Conservation (phyloP, 2,113 vertebrate species). For the Pelecanoides urinatrix region DNA sequence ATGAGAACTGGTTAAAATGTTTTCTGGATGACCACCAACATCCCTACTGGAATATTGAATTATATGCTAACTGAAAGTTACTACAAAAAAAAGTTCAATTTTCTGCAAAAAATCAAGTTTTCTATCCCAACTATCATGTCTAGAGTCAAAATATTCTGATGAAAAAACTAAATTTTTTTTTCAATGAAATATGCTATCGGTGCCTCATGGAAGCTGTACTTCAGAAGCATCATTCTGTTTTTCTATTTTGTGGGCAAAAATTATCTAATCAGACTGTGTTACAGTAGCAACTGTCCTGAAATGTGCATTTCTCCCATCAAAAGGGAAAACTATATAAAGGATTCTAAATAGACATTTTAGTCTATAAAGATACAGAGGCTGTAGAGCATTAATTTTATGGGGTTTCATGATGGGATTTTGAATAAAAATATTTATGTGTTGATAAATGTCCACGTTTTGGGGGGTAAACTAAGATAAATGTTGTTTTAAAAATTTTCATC, state of each 20-base stretch:
- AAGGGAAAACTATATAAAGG: background rate
- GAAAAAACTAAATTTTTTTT: background rate
- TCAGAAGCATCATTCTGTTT: background rate
- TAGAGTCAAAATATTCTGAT: background rate
- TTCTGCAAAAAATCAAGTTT: background rate
- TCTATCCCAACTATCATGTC: background rate
- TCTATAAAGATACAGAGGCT: background rate
- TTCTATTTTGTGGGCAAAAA: background rate
- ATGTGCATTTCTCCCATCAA: background rate
- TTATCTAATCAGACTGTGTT: background rate
- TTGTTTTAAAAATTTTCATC: background rate
- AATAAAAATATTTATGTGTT: background rate
- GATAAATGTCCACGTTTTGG: background rate
- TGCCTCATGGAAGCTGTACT: background rate
- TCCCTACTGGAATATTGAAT: background rate
- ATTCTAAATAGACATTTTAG: background rate
- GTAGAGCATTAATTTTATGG: background rate
- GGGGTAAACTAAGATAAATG: background rate
- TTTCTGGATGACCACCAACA: background rate
- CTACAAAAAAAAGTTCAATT: background rate
- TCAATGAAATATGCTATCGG: background rate
- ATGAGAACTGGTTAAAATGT: background rate
- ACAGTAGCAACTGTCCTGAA: background rate
- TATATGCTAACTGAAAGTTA: background rate
- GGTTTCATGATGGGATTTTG: background rate